Evolutionary conservation across 2,113 vertebrate genomes (phyloP).

Genomic region (Oxyruncus cristatus): DNA sequence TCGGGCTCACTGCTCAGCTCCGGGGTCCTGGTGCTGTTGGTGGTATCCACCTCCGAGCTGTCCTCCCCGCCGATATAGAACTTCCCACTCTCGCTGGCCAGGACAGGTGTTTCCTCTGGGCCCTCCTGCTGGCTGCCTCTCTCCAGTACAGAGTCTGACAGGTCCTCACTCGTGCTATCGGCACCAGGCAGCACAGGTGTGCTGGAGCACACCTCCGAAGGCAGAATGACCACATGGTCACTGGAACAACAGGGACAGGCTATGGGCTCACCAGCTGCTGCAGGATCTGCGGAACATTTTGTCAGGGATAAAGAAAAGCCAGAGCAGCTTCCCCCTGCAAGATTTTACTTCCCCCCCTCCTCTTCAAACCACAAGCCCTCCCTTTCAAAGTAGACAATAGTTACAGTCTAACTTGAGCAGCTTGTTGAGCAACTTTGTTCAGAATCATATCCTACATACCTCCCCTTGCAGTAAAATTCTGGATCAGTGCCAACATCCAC

Average conservation of each 20-base stretch:
- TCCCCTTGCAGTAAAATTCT: neutral
- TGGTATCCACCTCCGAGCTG: neutral
- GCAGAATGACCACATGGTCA: conserved; percentile 87
- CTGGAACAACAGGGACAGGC: conserved; percentile 87
- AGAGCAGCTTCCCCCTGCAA: neutral
- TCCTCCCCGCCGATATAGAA: conserved; percentile 68
- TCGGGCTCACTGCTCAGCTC: neutral
- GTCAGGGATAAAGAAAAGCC: neutral
- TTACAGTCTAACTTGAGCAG: neutral
- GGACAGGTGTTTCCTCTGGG: neutral
- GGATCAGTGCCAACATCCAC: neutral
- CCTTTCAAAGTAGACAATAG: neutral
- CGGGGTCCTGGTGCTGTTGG: conserved; percentile 11
- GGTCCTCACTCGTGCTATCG: neutral
- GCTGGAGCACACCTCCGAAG: conserved; percentile 67
- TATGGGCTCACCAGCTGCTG: neutral
- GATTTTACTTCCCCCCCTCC: neutral
- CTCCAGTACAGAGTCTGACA: conserved; percentile 33
- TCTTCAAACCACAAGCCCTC: neutral
- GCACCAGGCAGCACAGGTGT: conserved; percentile 46
- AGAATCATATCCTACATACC: neutral
- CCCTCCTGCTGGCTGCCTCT: conserved; percentile 42
- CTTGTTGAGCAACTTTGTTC: neutral
- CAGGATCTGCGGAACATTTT: neutral
- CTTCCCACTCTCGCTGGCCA: neutral